Conservation (phyloP, 2,888 invertebrate species). For the Phortica okadai region DNA sequence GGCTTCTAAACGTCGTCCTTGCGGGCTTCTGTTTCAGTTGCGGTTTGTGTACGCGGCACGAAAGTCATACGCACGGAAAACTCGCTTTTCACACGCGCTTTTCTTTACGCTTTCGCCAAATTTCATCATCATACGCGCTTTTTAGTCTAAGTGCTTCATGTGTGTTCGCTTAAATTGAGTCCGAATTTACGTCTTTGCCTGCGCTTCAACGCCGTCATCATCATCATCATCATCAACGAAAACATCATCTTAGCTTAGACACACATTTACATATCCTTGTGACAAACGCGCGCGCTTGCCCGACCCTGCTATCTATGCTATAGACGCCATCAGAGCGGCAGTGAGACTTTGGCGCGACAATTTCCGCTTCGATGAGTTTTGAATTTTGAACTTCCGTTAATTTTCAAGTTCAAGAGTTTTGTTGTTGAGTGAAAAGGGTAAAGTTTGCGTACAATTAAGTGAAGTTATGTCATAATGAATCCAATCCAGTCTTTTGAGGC, state of each 20-base stretch:
- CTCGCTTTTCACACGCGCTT: conserved; percentile 37
- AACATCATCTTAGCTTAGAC: background rate
- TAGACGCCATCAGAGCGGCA: conserved; percentile 9
- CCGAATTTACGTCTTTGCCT: conserved; percentile 41
- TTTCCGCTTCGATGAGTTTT: conserved; percentile 60
- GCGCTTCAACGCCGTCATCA: conserved; percentile 20
- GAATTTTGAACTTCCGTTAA: conserved; percentile 50
- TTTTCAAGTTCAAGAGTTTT: conserved; percentile 53
- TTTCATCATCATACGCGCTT: conserved; percentile 38
- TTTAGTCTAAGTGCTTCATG: conserved; percentile 36
- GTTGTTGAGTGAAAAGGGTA: conserved; percentile 13
- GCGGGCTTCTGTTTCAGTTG: conserved; percentile 66
- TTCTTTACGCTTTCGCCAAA: conserved; percentile 27
- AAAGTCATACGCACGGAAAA: conserved; percentile 60
- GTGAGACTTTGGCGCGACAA: conserved; percentile 49
- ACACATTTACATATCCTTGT: background rate
- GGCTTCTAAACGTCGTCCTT: conserved; percentile 54
- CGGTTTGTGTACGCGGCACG: conserved; percentile 70
- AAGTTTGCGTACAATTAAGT: conserved; percentile 49
- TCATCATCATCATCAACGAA: background rate
- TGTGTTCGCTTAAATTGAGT: background rate
- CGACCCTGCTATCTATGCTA: background rate
- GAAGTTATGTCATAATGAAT: conserved; percentile 48
- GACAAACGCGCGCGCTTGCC: background rate
- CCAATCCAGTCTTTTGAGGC: conserved; percentile 33